Evolutionary conservation across 2,888 invertebrate genomes (phyloP).

Genomic region (Sinodicranocentrus sp.): DNA sequence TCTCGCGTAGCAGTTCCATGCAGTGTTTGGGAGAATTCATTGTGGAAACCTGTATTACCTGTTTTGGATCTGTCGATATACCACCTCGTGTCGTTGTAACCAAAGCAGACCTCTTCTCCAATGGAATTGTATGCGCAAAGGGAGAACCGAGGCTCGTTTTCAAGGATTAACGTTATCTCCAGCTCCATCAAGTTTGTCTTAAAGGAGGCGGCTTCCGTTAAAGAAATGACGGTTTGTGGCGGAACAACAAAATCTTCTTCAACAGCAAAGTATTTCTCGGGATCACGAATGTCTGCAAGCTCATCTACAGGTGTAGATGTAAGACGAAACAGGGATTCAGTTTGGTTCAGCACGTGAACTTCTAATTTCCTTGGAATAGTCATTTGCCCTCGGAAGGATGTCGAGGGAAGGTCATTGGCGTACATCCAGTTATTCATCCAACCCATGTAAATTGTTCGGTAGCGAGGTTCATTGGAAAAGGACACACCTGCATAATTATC

Average conservation of each 20-base stretch:
- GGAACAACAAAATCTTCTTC: not conserved
- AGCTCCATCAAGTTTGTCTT: constrained; percentile 44
- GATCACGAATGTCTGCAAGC: constrained; percentile 2
- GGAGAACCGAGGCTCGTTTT: constrained; percentile 41
- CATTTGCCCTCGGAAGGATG: constrained; percentile 72
- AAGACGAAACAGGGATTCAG: constrained; percentile 11
- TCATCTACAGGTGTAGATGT: constrained; percentile 43
- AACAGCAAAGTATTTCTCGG: not conserved
- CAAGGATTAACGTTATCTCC: constrained; percentile 27
- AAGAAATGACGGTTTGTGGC: not conserved
- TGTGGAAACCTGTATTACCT: constrained; percentile 59
- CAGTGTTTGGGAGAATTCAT: constrained; percentile 4
- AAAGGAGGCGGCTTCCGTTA: constrained; percentile 34
- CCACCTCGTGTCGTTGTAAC: constrained; percentile 25
- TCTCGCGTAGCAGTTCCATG: constrained; percentile 54
- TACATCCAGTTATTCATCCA: constrained; percentile 75
- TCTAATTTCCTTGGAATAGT: constrained; percentile 56
- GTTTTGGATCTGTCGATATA: constrained; percentile 66
- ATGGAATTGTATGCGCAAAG: constrained; percentile 29
- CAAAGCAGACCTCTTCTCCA: constrained; percentile 62
- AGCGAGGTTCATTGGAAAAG: constrained; percentile 66
- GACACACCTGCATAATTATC: constrained; percentile 76
- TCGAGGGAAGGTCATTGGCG: constrained; percentile 66
- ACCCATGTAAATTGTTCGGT: constrained; percentile 56
- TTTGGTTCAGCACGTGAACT: constrained; percentile 4